phyloP scores from a whole-genome alignment of 1,140 invertebrate species.

The Drosophila takahashii region DNA sequence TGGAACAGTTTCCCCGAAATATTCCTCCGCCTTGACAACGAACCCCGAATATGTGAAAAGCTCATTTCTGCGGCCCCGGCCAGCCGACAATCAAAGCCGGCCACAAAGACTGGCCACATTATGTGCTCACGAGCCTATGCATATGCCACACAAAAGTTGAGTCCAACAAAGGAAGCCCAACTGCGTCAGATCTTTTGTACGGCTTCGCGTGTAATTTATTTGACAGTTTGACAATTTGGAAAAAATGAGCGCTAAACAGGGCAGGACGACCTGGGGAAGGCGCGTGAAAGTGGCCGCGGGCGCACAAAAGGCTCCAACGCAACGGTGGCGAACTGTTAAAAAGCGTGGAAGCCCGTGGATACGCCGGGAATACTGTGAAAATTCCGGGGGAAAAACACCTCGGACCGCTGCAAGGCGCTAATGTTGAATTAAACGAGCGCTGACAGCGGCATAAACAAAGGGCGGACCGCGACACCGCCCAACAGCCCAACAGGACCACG shows the following conservation, averaged over 20 bases:
- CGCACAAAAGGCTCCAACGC: slow-evolving; percentile 57
- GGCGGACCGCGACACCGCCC: slow-evolving; percentile 30
- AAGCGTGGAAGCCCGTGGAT: slow-evolving; percentile 23
- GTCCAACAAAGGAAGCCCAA: slow-evolving; percentile 56
- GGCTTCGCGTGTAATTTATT: slow-evolving; percentile 74
- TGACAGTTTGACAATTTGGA: slow-evolving; percentile 80
- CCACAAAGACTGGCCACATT: slow-evolving; percentile 61
- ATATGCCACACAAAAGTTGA: slow-evolving; percentile 46
- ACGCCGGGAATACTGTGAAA: neutral
- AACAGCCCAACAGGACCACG: slow-evolving; percentile 45
- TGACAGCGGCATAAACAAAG: slow-evolving; percentile 78
- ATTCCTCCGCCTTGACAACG: slow-evolving; percentile 8
- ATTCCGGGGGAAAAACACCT: slow-evolving; percentile 29
- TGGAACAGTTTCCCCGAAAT: neutral
- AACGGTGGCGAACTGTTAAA: slow-evolving; percentile 16
- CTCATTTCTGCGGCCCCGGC: slow-evolving; percentile 12
- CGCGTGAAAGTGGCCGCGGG: slow-evolving; percentile 70
- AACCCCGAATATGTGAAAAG: slow-evolving; percentile 20
- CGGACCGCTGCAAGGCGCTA: slow-evolving; percentile 76
- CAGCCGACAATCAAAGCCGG: slow-evolving; percentile 60
- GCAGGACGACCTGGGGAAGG: slow-evolving; percentile 36
- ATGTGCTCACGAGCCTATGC: slow-evolving; percentile 36
- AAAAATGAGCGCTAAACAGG: slow-evolving; percentile 38
- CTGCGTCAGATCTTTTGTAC: slow-evolving; percentile 63
- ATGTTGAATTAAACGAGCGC: slow-evolving; percentile 80